Base-by-base conservation (phyloP, 1,140 invertebrate genomes). In the Drosophila athabasca region DNA sequence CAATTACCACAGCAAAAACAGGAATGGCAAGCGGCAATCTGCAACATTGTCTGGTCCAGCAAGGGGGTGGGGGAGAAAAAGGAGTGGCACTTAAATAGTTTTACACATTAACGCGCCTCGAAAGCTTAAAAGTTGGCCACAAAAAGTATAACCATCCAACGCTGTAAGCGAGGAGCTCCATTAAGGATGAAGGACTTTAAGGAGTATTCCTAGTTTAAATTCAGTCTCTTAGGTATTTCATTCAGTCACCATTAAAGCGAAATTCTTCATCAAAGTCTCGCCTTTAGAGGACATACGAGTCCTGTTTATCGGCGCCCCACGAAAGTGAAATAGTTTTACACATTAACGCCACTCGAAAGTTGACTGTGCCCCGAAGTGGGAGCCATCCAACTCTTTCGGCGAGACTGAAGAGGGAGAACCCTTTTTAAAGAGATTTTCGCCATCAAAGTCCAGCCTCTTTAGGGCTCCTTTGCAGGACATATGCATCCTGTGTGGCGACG, bases 1-100 rank as follows among this genome's bases (percentile, higher is more conserved):
- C 82, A 85, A 85, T 87, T 85, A 85, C 83, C 74, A 62, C 62
- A 74, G 48, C 43, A 61, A 45, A 54, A 75, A 59, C 62, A 65
- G 39, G 35, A 59, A 51, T 19, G 11, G 54, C 46, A 13, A 43
- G 65, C 57, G 52, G 52, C 72, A 81, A 77, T 75, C 55, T 87
- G 82, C 79, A 88, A 88, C 83, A 88, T 53, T 88, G 82, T 88
- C 53, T 52, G 55, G 13, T 15, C 15, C 24, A 44, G 24, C n/a
- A 41, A 11, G 61, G 13, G 46, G 55, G 29, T 7, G 39, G n/a
- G 24, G 4, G 24, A 0, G 2, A 15, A 7, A n/a, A 29, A n/a
- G 19, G 39, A 13, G 44, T 41, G 52, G 59, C 77, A 85, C 82
- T 79, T 60, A 77, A 85, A 85, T 74, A 87, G 73, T 62, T 81